Base-by-base conservation (phyloP, 2,888 invertebrate genomes). In the Polia nebulosa region DNA sequence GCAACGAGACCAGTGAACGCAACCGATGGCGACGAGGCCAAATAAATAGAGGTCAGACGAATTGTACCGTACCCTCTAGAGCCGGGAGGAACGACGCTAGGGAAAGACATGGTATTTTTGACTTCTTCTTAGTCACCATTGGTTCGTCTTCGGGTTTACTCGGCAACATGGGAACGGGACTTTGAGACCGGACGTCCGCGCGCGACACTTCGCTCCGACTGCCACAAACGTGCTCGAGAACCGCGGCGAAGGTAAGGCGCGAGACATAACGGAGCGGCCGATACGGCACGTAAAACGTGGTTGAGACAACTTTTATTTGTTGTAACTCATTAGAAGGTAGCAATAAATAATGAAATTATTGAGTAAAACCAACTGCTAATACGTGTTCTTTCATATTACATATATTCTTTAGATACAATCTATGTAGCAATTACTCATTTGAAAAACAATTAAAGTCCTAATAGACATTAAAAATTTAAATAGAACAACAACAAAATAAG, bases 51-150 rank as follows among this genome's bases (percentile, higher is more conserved):
- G 94, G 94, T 94, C 94, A 93, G 76, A 80, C 79, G 66, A 86
- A 88, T 82, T 85, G 65, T 78, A 83, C 83, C 89, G 90, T 95
- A 95, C 95, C 95, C 95, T 95, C 95, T 86, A 95, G 84, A 67
- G 94, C 94, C 83, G 95, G 95, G 72, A 95, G 93, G 86, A 95
- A 94, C 71, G 95, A 92, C 22, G 95, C 92, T 78, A 95, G 87
- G 76, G 95, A 95, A 72, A 95, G 90, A 85, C 95, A 95, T 90
- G 95, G 94, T 92, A 95, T 95, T 91, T 94, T 95, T 62, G 92
- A 93, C 85, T 95, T 95, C 93, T 95, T 95, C 91, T 95, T 95
- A 88, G 93, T 90, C 76, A 95, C 95, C 94, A 95, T 94, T 62
- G 92, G 88, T 78, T 94, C 95, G 89, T 93, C 93, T 77, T 93